Percentiles rank a stretch among this genome's conserved stretches.
phyloP scores from a whole-genome alignment of 2,797 vertebrate species.

The Monodelphis domestica region DNA sequence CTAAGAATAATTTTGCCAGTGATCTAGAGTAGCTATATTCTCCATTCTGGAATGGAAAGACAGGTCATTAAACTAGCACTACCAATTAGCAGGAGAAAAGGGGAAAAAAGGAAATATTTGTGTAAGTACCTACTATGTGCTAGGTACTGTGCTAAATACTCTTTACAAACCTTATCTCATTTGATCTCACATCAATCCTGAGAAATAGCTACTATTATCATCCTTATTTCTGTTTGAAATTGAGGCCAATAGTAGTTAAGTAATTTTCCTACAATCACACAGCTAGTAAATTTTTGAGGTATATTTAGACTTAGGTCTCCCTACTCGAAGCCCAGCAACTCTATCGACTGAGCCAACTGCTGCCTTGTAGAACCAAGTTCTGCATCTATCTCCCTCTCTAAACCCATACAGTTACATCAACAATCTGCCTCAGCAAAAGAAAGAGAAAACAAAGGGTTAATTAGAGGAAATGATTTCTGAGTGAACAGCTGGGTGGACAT shows the following conservation, averaged over 20 bases:
- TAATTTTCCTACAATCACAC: neutral
- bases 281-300: neutral
- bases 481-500: slow-evolving; percentile 73
- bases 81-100: too few relatives aligned
- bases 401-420: slow-evolving; percentile 60
- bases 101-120: too few relatives aligned
- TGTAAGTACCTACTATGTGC: too few relatives aligned
- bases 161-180: too few relatives aligned
- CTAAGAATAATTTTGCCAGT: too few relatives aligned
- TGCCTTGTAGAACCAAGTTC: neutral
- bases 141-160: too few relatives aligned
- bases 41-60: too few relatives aligned
- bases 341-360: neutral
- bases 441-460: slow-evolving; percentile 64
- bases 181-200: too few relatives aligned
- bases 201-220: too few relatives aligned
- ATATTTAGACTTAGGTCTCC: neutral
- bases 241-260: neutral
- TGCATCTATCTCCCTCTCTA: neutral
- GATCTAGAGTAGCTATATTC: too few relatives aligned
- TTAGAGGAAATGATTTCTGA: slow-evolving; percentile 67
- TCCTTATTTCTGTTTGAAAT: neutral
- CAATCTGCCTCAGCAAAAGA: slow-evolving; percentile 45
- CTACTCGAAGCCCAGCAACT: neutral
- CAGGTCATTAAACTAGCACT: too few relatives aligned